Evolutionary conservation across 2,113 vertebrate species (phyloP).

Genomic region (Stegastes partitus): DNA sequence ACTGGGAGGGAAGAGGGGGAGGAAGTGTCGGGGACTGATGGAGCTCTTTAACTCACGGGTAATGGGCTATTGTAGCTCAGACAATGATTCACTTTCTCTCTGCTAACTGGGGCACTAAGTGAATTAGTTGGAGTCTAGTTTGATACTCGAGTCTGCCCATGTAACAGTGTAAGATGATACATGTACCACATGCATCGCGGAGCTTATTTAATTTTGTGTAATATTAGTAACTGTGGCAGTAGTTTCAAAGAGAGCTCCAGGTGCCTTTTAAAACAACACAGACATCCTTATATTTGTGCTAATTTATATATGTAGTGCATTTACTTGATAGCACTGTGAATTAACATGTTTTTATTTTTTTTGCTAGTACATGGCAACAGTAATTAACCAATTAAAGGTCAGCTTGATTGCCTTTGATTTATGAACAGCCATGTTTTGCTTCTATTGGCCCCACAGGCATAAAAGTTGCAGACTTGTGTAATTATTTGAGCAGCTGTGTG

Average conservation of each 20-base stretch:
- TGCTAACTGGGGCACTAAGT: constrained; percentile 70
- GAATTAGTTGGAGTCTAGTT: constrained; percentile 67
- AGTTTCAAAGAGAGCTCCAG: constrained; percentile 1
- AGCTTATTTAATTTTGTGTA: constrained; percentile 29
- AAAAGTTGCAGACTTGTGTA: neutral
- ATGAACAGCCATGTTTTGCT: constrained; percentile 9
- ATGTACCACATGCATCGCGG: neutral
- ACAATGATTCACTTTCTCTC: constrained; percentile 69
- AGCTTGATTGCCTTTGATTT: constrained; percentile 16
- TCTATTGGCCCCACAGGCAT: neutral
- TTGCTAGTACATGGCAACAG: neutral
- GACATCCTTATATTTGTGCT: neutral
- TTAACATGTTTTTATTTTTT: neutral
- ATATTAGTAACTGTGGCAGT: neutral
- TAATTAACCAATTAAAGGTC: constrained; percentile 30
- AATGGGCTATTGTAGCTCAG: constrained; percentile 74
- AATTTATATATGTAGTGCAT: neutral
- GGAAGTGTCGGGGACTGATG: constrained; percentile 66
- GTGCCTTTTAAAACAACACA: neutral
- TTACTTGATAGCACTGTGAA: neutral
- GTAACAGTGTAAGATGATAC: constrained; percentile 5
- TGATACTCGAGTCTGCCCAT: constrained; percentile 43
- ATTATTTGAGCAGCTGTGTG: neutral
- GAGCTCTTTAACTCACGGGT: constrained; percentile 74
- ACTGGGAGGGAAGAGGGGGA: constrained; percentile 50